phyloP scores from a whole-genome alignment of 2,113 vertebrate genomes.

The Eleginops maclovinus region DNA sequence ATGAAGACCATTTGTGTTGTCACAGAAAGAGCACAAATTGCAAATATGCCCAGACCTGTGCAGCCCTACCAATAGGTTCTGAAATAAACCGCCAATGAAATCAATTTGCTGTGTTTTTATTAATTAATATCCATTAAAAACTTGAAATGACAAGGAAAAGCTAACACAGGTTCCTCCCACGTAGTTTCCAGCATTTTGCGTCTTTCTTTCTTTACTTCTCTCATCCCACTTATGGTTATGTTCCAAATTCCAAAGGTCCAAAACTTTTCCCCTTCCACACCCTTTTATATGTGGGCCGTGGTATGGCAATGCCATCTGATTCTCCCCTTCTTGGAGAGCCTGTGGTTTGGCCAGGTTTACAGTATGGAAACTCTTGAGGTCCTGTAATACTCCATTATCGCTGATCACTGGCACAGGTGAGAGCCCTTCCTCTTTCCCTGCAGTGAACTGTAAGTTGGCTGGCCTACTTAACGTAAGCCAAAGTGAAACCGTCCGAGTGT shows the following conservation, averaged over 20 bases:
- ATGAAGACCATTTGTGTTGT: no score
- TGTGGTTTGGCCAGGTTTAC: conserved; percentile 77
- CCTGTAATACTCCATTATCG: conserved; percentile 9
- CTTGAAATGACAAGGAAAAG: neutral
- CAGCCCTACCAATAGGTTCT: no score
- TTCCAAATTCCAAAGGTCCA: conserved; percentile 39
- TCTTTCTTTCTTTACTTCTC: conserved; percentile 12
- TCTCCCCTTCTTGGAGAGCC: conserved; percentile 23
- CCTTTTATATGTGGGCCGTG: conserved; percentile 25
- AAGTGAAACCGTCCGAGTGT: conserved; percentile 5
- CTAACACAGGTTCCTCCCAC: neutral
- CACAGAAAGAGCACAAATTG: no score
- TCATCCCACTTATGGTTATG: conserved; percentile 27
- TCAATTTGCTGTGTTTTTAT: no score
- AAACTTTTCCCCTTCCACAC: conserved; percentile 33
- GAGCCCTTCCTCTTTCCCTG: conserved; percentile 22
- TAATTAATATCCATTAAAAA: no score
- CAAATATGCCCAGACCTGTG: no score
- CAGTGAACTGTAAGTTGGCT: conserved; percentile 53
- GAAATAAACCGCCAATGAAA: no score
- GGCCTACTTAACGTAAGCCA: conserved; percentile 57
- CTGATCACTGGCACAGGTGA: conserved; percentile 54
- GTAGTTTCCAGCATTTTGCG: conserved; percentile 1
- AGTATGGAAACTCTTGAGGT: conserved; percentile 71
- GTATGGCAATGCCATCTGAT: conserved; percentile 11